phyloP scores from a whole-genome alignment of 2,113 vertebrate genomes.

The Barnardius zonarius region DNA sequence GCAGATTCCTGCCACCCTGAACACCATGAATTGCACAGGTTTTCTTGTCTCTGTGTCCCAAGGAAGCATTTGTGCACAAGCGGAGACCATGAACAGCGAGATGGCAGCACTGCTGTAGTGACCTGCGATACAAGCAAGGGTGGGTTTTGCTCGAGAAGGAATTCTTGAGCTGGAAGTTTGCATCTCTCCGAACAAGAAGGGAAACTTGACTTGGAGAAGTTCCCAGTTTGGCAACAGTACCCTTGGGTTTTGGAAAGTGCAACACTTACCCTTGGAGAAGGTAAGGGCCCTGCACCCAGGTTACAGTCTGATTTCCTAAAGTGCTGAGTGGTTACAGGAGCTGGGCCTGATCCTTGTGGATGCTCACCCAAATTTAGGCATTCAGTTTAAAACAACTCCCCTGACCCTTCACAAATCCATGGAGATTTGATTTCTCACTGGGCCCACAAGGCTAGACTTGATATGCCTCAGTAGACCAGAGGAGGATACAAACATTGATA shows the following conservation, averaged over 20 bases:
- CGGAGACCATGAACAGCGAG: background rate
- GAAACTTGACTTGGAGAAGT: background rate
- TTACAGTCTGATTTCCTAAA: background rate
- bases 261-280: background rate
- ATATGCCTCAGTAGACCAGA: background rate
- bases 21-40: too few species aligned
- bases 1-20: background rate
- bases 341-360: background rate
- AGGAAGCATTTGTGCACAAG: background rate
- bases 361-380: background rate
- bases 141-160: background rate
- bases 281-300: background rate
- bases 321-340: background rate
- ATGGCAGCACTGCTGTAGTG: background rate
- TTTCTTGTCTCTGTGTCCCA: background rate
- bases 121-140: background rate
- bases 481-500: background rate
- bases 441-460: background rate
- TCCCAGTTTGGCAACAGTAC: background rate
- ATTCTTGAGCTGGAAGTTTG: background rate
- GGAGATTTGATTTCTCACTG: background rate
- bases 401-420: background rate
- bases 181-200: background rate
- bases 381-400: background rate
- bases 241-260: background rate